Evolutionary conservation across 2,888 invertebrate species (phyloP).

Genomic region (Agrenia bidenticulata): DNA sequence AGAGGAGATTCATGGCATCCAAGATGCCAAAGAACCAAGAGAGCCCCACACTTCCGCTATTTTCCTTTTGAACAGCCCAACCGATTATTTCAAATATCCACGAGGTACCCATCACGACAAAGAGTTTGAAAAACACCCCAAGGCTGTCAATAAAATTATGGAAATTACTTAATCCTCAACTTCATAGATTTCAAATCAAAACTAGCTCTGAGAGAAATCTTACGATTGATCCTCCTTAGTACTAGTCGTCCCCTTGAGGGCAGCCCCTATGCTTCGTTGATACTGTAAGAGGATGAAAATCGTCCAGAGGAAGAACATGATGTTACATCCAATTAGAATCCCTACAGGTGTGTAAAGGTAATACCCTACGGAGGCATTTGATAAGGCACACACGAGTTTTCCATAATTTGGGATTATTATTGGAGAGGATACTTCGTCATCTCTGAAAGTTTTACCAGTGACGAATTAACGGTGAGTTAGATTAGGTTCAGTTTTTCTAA

Average conservation of each 20-base stretch:
- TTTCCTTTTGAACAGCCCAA: constrained; percentile 15
- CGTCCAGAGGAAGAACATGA: constrained; percentile 21
- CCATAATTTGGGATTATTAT: constrained; percentile 19
- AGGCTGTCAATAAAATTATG: constrained; percentile 21
- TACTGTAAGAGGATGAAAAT: constrained; percentile 15
- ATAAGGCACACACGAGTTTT: constrained; percentile 2
- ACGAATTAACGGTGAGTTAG: neutral
- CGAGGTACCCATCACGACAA: constrained; percentile 25
- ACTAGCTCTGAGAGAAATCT: too few relatives aligned
- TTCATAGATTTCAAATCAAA: too few relatives aligned
- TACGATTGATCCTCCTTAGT: constrained; percentile 24
- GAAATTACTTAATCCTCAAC: too few relatives aligned
- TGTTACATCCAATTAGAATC: constrained; percentile 10
- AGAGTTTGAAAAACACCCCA: constrained; percentile 20
- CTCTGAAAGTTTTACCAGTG: neutral
- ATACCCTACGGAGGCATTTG: constrained; percentile 10
- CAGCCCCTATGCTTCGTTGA: constrained; percentile 23
- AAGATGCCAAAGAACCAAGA: neutral
- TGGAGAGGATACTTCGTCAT: neutral
- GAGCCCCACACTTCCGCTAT: neutral
- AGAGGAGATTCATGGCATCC: constrained; percentile 20
- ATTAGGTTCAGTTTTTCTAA: too few relatives aligned
- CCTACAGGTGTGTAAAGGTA: constrained; percentile 20
- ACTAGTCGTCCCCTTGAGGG: constrained; percentile 10
- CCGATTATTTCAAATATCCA: constrained; percentile 23